phyloP scores from a whole-genome alignment of 2,113 vertebrate species.

The Thamnaconus septentrionalis region DNA sequence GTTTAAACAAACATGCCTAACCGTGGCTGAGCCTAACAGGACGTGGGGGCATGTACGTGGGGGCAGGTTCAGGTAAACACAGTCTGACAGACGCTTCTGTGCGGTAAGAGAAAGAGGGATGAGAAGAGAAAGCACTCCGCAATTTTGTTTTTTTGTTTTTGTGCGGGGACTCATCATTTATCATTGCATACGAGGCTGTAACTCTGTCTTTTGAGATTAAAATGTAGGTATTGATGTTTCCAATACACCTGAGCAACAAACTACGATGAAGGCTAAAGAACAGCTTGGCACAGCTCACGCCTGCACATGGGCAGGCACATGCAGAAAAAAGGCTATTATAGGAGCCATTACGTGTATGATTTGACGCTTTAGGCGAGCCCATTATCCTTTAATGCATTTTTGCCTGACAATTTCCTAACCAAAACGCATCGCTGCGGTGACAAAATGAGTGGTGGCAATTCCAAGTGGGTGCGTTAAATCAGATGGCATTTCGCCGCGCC shows the following conservation, averaged over 20 bases:
- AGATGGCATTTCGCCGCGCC: slow-evolving; percentile 68
- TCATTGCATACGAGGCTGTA: neutral
- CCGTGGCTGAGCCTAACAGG: slow-evolving; percentile 19
- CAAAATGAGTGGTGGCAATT: slow-evolving; percentile 62
- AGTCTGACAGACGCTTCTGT: slow-evolving; percentile 26
- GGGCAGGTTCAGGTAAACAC: slow-evolving; percentile 16
- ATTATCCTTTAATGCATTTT: slow-evolving; percentile 50
- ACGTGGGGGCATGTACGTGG: neutral
- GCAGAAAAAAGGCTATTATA: neutral
- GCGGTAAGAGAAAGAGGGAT: slow-evolving; percentile 25
- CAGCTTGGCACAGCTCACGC: neutral
- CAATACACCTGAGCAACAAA: slow-evolving; percentile 28
- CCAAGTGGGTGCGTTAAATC: slow-evolving; percentile 64
- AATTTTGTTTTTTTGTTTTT: neutral
- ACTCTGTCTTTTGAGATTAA: slow-evolving; percentile 44
- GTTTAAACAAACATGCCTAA: slow-evolving; percentile 55
- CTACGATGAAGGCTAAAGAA: slow-evolving; percentile 10
- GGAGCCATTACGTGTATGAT: neutral
- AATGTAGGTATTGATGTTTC: slow-evolving; percentile 17
- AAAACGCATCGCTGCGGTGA: slow-evolving; percentile 46
- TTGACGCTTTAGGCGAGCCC: slow-evolving; percentile 32
- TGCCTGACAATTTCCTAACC: slow-evolving; percentile 43
- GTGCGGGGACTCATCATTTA: no score
- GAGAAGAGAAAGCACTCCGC: slow-evolving; percentile 27
- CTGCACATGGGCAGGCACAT: neutral